Evolutionary conservation across 2,113 vertebrate genomes (phyloP), one percentile per base, ranked within the genome.

Genomic region (Centropristis striata): DNA sequence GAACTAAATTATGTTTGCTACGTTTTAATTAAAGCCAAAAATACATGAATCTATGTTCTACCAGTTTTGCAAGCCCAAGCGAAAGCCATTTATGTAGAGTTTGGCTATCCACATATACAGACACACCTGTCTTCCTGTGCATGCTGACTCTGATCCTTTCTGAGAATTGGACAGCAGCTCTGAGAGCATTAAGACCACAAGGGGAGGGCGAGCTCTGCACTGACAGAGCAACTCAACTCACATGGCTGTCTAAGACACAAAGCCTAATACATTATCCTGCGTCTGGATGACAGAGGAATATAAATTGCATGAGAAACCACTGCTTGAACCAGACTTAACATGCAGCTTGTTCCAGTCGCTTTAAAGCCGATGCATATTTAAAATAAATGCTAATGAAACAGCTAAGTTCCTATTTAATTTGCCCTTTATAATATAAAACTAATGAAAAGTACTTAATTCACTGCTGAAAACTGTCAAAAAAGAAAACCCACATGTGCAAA

Each of bases 111-210:
- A 42, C 51, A 37, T 60, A 65, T 13, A 75, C 25, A 80, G 60
- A 60, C 75, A 71, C 80, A 90, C 87, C 90, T 90, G 87, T 85
- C 92, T 92, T 93, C 92, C 92, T 88, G 88, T 88, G 81, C 73
- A 86, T 41, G 69, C 53, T 10, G 63, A 74, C 82, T 81, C 64
- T 89, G 90, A 91, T 93, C 87, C 91, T 87, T 94, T 95, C 93
- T 87, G 82, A 93, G 93, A 95, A 94, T 80, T 87, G 69, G 82
- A 86, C 81, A 65, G 90, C 72, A 79, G 80, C 83, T 87, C 87
- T 75, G 78, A 85, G 87, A 88, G 85, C 81, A 81, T 91, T 92
- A 90, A 86, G 78, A 94, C 86, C 74, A 84, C 84, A 88, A 47
- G 68, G 74, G 89, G 80, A 88, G 87, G 86, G 85, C 20, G 37